phyloP scores from a whole-genome alignment of 2,797 vertebrate genomes.

The Siniperca obscura region DNA sequence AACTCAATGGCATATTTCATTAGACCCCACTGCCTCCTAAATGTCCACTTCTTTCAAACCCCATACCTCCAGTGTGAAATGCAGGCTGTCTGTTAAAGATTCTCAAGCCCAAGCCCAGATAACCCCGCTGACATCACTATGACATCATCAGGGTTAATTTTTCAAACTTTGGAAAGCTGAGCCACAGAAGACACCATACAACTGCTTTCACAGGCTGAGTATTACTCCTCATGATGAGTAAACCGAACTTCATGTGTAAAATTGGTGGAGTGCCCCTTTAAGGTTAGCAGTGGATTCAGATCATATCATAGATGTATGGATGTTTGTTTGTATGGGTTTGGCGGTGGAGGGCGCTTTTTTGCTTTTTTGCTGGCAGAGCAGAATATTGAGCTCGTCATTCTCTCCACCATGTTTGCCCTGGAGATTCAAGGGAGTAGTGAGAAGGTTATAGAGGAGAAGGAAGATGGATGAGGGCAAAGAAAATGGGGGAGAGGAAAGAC shows the following conservation, averaged over 20 bases:
- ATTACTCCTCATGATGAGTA: too few species aligned
- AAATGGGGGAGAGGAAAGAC: neutral
- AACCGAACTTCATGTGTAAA: neutral
- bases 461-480: neutral
- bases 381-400: constrained; percentile 12
- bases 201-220: too few species aligned
- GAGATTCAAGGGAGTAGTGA: constrained; percentile 11
- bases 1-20: neutral
- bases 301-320: constrained; percentile 13
- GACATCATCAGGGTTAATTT: neutral
- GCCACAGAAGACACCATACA: too few species aligned
- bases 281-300: neutral
- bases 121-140: neutral
- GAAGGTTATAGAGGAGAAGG: constrained; percentile 4
- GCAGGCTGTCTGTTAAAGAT: neutral
- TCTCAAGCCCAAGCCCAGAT: neutral
- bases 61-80: neutral
- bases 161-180: neutral
- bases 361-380: constrained; percentile 18
- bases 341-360: neutral
- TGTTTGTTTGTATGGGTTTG: constrained; percentile 7
- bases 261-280: neutral
- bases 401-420: constrained; percentile 10
- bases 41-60: neutral
- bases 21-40: neutral